Conservation (phyloP, 2,888 invertebrate genomes). For the Caprella mutica region DNA sequence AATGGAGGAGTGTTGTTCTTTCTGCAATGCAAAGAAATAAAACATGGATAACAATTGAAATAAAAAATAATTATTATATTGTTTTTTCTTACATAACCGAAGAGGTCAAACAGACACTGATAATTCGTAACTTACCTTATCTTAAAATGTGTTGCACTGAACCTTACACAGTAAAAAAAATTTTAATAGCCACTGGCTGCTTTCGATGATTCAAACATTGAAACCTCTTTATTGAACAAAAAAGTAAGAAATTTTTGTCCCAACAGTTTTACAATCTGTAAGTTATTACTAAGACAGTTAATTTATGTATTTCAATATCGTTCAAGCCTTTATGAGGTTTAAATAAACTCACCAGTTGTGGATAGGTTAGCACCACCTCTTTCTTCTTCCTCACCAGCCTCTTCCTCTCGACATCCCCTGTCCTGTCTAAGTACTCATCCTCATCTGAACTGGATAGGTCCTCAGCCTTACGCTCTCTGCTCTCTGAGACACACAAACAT, state of each 20-base stretch:
- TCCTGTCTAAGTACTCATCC: conserved; percentile 92
- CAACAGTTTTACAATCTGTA: too few species aligned
- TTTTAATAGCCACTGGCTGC: too few species aligned
- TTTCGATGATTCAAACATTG: conserved; percentile 40
- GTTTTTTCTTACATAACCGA: too few species aligned
- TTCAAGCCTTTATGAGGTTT: too few species aligned
- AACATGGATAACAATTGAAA: too few species aligned
- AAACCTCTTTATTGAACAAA: conserved; percentile 36
- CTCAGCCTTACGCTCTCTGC: conserved; percentile 62
- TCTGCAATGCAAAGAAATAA: too few species aligned
- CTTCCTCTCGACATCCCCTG: conserved; percentile 81
- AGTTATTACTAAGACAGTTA: conserved; percentile 60
- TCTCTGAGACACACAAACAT: conserved; percentile 48
- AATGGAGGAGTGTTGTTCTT: background rate
- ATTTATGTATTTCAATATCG: conserved; percentile 83
- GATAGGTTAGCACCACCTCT: conserved; percentile 39
- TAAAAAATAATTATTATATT: too few species aligned
- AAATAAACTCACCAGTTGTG: conserved; percentile 47
- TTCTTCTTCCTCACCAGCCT: conserved; percentile 54
- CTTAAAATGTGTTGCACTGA: conserved; percentile 40
- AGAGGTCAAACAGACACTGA: too few species aligned
- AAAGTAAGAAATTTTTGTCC: too few species aligned
- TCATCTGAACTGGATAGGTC: conserved; percentile 78
- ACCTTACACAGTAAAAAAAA: conserved; percentile 44
- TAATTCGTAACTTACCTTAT: conserved; percentile 29